Evolutionary conservation across 2,797 vertebrate genomes (phyloP).

Genomic region (Neosilurus mollespiculum): DNA sequence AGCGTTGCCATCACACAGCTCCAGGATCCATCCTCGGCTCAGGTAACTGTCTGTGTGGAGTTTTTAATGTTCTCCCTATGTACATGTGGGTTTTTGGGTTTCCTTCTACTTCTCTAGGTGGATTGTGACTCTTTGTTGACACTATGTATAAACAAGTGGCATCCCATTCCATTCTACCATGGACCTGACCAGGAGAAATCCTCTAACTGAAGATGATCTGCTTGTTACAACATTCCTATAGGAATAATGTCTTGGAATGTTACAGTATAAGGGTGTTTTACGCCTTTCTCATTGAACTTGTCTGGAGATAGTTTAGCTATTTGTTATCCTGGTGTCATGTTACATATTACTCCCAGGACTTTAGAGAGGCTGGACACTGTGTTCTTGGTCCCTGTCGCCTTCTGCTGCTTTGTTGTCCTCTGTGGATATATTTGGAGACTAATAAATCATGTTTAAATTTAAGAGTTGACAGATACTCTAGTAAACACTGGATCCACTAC

Average conservation of each 20-base stretch:
- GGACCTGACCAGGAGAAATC: not conserved
- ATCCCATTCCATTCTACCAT: not conserved
- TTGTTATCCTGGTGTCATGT: constrained; percentile 29
- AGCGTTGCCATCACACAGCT: constrained; percentile 61
- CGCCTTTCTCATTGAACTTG: constrained; percentile 46
- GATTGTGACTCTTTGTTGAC: not conserved
- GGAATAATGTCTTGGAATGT: constrained; percentile 65
- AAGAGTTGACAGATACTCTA: constrained; percentile 47
- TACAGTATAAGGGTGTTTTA: constrained; percentile 39
- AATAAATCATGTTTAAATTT: constrained; percentile 50
- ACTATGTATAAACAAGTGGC: not conserved
- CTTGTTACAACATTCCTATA: constrained; percentile 68
- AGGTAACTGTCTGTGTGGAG: not conserved
- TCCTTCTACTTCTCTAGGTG: not conserved
- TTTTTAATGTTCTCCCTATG: not conserved
- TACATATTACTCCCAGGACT: constrained; percentile 3
- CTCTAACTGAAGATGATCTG: constrained; percentile 56
- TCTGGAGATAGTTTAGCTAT: too few relatives aligned
- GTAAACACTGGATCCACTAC: constrained; percentile 59
- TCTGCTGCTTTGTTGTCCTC: constrained; percentile 46
- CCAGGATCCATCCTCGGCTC: constrained; percentile 53
- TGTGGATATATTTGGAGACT: constrained; percentile 42
- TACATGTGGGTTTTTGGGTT: not conserved
- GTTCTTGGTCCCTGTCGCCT: constrained; percentile 43
- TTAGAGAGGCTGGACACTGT: constrained; percentile 23